phyloP scores from a whole-genome alignment of 2,888 invertebrate species.

The Hirtodrosophila cameraria region DNA sequence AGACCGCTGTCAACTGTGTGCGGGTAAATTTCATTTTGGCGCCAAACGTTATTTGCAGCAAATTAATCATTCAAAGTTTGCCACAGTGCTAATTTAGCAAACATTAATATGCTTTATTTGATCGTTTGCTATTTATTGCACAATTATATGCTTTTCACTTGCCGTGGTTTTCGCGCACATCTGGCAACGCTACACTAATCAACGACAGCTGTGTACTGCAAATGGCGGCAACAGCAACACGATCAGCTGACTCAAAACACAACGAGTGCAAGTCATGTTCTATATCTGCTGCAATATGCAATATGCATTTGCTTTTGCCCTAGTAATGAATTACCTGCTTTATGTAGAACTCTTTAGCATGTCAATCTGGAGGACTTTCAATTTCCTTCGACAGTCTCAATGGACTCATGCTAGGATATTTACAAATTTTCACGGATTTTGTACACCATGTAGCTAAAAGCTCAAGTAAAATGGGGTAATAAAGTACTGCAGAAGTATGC shows the following conservation, averaged over 20 bases:
- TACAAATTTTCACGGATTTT: too few species aligned
- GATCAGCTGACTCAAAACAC: slow-evolving; percentile 35
- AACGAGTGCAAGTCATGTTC: neutral
- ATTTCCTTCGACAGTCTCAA: too few species aligned
- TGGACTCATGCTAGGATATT: too few species aligned
- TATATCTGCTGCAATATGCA: too few species aligned
- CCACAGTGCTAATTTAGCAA: neutral
- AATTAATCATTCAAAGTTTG: neutral
- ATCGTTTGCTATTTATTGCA: neutral
- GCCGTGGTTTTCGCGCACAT: neutral
- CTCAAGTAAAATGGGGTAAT: too few species aligned
- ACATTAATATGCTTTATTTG: slow-evolving; percentile 1
- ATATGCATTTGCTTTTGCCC: too few species aligned
- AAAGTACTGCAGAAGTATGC: too few species aligned
- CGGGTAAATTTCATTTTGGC: slow-evolving; percentile 43
- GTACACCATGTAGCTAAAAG: too few species aligned
- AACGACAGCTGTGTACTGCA: slow-evolving; percentile 33
- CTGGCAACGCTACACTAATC: slow-evolving; percentile 20
- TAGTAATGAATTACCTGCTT: too few species aligned
- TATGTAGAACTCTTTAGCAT: too few species aligned
- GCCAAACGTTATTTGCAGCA: slow-evolving; percentile 24
- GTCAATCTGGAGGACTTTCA: too few species aligned
- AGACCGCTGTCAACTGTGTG: neutral
- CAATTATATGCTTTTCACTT: neutral
- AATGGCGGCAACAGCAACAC: slow-evolving; percentile 28